Percentiles rank a stretch among this genome's conserved stretches.
Conservation (phyloP, 2,113 vertebrate genomes). For the Perccottus glenii region DNA sequence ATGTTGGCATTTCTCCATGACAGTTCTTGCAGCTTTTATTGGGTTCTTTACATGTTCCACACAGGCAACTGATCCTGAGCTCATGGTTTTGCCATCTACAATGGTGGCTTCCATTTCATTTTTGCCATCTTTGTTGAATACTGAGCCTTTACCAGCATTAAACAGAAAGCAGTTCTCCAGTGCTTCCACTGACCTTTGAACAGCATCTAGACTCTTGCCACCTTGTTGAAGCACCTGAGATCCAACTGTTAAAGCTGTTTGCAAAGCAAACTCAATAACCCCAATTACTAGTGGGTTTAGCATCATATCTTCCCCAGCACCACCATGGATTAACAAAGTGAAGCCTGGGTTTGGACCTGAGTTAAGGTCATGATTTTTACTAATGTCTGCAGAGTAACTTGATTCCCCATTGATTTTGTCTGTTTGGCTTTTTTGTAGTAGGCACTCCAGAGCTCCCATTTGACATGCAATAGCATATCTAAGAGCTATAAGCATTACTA, state of each 20-base stretch:
- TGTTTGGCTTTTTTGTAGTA: slow-evolving; percentile 56
- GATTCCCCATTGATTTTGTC: slow-evolving; percentile 42
- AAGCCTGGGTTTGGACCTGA: slow-evolving; percentile 49
- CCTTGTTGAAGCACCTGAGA: slow-evolving; percentile 66
- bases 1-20: slow-evolving; percentile 81
- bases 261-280: slow-evolving; percentile 78
- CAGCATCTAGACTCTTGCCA: slow-evolving; percentile 79
- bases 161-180: slow-evolving; percentile 83
- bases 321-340: slow-evolving; percentile 80
- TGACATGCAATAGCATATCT: slow-evolving; percentile 76
- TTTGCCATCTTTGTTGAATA: slow-evolving; percentile 78
- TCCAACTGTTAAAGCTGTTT: slow-evolving; percentile 74
- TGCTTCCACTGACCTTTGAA: slow-evolving; percentile 78
- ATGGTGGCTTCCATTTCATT: slow-evolving; percentile 81
- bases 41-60: slow-evolving; percentile 78
- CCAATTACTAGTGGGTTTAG: slow-evolving; percentile 65
- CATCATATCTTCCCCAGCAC: slow-evolving; percentile 79
- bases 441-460: slow-evolving; percentile 77
- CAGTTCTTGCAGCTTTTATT: slow-evolving; percentile 77
- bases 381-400: slow-evolving; percentile 13
- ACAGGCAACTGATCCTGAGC: slow-evolving; percentile 79
- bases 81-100: slow-evolving; percentile 70
- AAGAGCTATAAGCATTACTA: slow-evolving; percentile 77
- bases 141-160: slow-evolving; percentile 82
- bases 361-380: slow-evolving; percentile 1